These are phyloP conservation scores for Apamea epomidion DNA, from an alignment of 2,888 invertebrate species.

Conservation along the genomic window DNA sequence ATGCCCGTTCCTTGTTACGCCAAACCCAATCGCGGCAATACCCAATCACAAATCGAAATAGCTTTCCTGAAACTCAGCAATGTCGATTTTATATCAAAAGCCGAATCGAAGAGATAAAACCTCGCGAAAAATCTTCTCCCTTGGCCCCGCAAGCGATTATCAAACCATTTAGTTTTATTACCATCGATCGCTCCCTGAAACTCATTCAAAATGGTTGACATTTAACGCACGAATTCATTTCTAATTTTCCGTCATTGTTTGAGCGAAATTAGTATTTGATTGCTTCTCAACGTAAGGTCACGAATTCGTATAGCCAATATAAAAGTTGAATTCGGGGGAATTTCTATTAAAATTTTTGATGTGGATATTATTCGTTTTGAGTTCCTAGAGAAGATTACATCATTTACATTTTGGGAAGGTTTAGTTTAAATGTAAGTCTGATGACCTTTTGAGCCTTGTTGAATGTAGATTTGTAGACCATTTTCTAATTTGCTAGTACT, in stretches of 20 bases:
- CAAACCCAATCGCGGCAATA: conserved; percentile 63
- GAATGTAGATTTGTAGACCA: not conserved
- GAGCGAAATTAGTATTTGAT: conserved; percentile 84
- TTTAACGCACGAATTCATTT: conserved; percentile 84
- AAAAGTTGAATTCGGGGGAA: conserved; percentile 48
- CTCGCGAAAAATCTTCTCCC: conserved; percentile 63
- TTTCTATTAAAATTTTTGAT: conserved; percentile 54
- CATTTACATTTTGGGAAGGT: conserved; percentile 14
- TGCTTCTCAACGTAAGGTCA: conserved; percentile 69
- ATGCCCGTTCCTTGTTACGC: conserved; percentile 59
- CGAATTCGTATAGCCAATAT: conserved; percentile 56
- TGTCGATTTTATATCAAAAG: conserved; percentile 69
- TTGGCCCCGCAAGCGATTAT: conserved; percentile 69
- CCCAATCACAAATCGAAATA: conserved; percentile 67
- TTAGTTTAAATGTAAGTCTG: not conserved
- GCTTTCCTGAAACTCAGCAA: conserved; percentile 68
- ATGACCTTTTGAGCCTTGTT: not conserved
- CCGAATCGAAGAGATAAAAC: conserved; percentile 66
- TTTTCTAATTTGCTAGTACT: not conserved
- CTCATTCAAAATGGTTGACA: conserved; percentile 73
- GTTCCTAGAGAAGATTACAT: conserved; percentile 9
- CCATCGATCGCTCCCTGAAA: conserved; percentile 69
- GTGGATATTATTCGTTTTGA: conserved; percentile 46
- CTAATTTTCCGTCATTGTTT: conserved; percentile 86
- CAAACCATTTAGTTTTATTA: conserved; percentile 73